Base-by-base conservation (phyloP, 2,888 invertebrate genomes). In the Gisinianus flammeolus region DNA sequence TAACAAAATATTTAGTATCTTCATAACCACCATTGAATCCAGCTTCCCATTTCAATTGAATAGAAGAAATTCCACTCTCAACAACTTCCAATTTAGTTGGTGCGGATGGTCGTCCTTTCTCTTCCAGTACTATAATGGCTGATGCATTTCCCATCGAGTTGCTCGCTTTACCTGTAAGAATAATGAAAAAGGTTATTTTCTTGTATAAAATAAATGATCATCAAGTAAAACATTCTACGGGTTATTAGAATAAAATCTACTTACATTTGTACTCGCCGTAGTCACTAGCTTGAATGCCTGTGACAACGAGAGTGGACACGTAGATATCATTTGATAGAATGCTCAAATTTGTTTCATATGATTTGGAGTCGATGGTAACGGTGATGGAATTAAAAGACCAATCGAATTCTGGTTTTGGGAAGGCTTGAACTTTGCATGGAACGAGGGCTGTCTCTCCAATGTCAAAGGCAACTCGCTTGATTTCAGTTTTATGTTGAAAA, bases 191-290 rank as follows among this genome's bases (percentile, higher is more conserved):
- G n/a, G n/a, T n/a, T n/a, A n/a, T n/a, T n/a, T n/a, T n/a, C n/a
- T n/a, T n/a, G n/a, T n/a, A n/a, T n/a, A n/a, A n/a, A n/a, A n/a
- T n/a, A n/a, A n/a, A n/a, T n/a, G n/a, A n/a, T n/a, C n/a, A n/a
- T n/a, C n/a, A n/a, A n/a, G n/a, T n/a, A n/a, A n/a, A n/a, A n/a
- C n/a, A n/a, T n/a, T n/a, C n/a, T n/a, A n/a, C n/a, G n/a, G n/a
- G n/a, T n/a, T n/a, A n/a, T n/a, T n/a, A n/a, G n/a, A n/a, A n/a
- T n/a, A n/a, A n/a, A 24, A 22, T 24, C 3, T 26, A 26, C 82
- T 93, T 91, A 86, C 97, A 97, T 76, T 92, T 93, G 87, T 96
- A 97, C 79, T 95, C 95, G 0, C 97, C 97, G 85, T 96, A 96
- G 86, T 96, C 95, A 74, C 92, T 90, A n/a, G 92, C 91, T 67